Evolutionary conservation across 2,797 vertebrate genomes (phyloP).

Genomic region (Bucorvus abyssinicus): DNA sequence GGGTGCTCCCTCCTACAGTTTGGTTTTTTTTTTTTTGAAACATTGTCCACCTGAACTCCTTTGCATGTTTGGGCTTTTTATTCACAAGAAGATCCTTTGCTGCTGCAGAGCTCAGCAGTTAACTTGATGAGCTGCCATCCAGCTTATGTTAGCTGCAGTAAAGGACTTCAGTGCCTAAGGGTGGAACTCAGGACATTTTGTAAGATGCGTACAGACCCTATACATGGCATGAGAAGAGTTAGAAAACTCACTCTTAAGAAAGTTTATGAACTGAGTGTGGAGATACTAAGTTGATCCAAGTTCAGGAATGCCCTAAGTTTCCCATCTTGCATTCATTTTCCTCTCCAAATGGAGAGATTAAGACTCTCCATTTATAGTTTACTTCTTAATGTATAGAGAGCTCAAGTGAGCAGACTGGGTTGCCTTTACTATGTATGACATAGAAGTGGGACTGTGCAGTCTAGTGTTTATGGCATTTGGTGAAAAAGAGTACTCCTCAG

Average conservation of each 20-base stretch:
- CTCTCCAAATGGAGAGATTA: not conserved
- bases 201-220: not conserved
- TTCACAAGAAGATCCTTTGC: not conserved
- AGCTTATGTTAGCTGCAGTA: not conserved
- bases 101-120: not conserved
- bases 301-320: not conserved
- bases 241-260: not conserved
- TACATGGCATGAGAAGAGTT: not conserved
- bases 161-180: not conserved
- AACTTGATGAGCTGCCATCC: not conserved
- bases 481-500: not conserved
- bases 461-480: not conserved
- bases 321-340: not conserved
- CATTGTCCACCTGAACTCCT: not conserved
- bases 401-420: not conserved
- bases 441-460: not conserved
- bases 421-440: not conserved
- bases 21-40: no score
- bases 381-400: not conserved
- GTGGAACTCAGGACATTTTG: not conserved
- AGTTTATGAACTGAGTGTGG: not conserved
- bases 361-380: not conserved
- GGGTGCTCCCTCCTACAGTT: not conserved
- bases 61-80: not conserved
- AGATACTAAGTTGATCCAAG: not conserved